Percentiles rank a stretch among this genome's conserved stretches.
Evolutionary conservation across 2,797 vertebrate genomes (phyloP).

Genomic region (Aratinga solstitialis): DNA sequence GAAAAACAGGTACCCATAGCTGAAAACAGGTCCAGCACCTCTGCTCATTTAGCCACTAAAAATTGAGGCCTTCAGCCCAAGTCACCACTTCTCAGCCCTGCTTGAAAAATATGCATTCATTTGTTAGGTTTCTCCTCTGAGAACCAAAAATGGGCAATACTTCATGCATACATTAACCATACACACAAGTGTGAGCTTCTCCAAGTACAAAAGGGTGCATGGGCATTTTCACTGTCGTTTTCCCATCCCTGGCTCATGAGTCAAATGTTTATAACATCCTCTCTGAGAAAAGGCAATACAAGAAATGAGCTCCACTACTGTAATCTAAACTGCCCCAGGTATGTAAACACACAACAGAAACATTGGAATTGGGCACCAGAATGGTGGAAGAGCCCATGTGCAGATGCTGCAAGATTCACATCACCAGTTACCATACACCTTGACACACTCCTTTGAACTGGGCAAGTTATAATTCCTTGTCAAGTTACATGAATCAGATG

Average conservation of each 20-base stretch:
- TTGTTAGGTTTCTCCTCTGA: background rate
- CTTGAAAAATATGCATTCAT: background rate
- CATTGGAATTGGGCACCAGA: background rate
- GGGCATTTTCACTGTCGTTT: constrained; percentile 1
- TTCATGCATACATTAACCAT: background rate
- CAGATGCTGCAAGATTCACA: constrained; percentile 21
- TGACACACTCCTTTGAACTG: constrained; percentile 18
- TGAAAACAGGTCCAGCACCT: background rate
- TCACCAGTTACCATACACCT: background rate
- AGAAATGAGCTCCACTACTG: background rate
- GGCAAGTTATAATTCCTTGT: constrained; percentile 38
- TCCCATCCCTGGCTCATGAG: background rate
- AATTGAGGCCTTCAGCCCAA: background rate
- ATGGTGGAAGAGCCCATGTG: background rate
- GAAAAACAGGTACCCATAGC: background rate
- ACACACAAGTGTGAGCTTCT: background rate
- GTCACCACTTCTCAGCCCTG: background rate
- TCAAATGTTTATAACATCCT: constrained; percentile 19
- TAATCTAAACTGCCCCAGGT: background rate
- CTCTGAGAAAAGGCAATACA: background rate
- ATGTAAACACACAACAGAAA: background rate
- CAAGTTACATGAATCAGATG: constrained; percentile 49
- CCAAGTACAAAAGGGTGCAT: background rate
- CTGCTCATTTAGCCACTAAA: background rate
- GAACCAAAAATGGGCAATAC: background rate